Evolutionary conservation across 2,888 invertebrate genomes (phyloP).

Genomic region (Endomychus coccineus): DNA sequence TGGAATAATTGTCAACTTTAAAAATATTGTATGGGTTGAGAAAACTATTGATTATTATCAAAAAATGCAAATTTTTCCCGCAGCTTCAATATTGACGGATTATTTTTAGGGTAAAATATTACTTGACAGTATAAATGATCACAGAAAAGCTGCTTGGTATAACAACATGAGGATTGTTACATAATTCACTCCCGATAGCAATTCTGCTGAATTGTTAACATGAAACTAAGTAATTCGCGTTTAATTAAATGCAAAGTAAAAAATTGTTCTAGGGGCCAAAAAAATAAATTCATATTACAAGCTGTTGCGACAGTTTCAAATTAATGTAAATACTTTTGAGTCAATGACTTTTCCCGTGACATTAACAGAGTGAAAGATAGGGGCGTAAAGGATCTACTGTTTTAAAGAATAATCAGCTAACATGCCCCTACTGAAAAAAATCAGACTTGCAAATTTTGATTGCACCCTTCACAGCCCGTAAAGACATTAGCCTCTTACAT

Average conservation of each 20-base stretch:
- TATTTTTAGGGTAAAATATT: no score
- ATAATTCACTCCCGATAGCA: no score
- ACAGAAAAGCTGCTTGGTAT: no score
- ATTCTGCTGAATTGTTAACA: no score
- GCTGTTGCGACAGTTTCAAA: conserved; percentile 40
- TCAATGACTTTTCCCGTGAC: conserved; percentile 40
- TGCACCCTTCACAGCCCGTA: conserved; percentile 44
- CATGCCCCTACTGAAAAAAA: conserved; percentile 41
- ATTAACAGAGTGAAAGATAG: conserved; percentile 32
- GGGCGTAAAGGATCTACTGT: conserved; percentile 35
- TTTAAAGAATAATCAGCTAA: conserved; percentile 44
- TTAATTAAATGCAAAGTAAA: conserved; percentile 15
- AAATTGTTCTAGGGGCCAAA: conserved; percentile 15
- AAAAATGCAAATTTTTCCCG: no score
- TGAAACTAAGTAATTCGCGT: conserved; percentile 11
- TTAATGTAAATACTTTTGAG: conserved; percentile 42
- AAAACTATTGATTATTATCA: no score
- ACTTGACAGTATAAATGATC: no score
- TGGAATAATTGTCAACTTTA: no score
- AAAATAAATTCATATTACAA: conserved; percentile 36
- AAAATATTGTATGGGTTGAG: no score
- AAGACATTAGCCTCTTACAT: conserved; percentile 45
- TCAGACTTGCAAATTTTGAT: conserved; percentile 46
- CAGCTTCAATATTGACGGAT: no score
- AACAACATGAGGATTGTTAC: no score